Evolutionary conservation across 1,140 invertebrate genomes (phyloP), one percentile per base, ranked within the genome.

Genomic region (Spodoptera litura): DNA sequence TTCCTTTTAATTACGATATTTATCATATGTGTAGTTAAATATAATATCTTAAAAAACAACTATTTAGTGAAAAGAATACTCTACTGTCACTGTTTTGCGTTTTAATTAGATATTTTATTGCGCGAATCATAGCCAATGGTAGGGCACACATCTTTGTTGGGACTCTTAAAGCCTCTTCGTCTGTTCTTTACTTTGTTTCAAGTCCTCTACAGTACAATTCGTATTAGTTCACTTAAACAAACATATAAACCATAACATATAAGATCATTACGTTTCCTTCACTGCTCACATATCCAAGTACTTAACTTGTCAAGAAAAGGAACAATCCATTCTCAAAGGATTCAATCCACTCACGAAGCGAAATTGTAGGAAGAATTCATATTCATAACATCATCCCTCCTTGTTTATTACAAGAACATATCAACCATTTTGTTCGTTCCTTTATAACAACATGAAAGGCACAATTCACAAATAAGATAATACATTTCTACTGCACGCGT

Each of bases 391-490:
- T 86, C 81, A 79, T 78, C 76, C 82, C 81, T 79, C 84, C 83
- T 78, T 79, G 81, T 85, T 86, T 87, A 86, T 88, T 87, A 86
- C 81, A 79, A 82, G 77, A 75, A 79, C 66, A 82, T 77, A 83
- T 80, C 62, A 81, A 38, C 27, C 64, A 68, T 78, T 79, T 79
- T 52, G 13, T 71, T 71, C 66, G 79, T 83, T 87, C 81, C 78
- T 84, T 81, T 87, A 86, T 88, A 87, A 85, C 79, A 87, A 88
- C 74, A 88, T 87, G 83, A 87, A 86, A 88, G 89, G 79, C 85
- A 79, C 84, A 88, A 87, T 89, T 88, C 75, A 75, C 80, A 80
- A 82, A 85, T 66, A 81, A 86, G 72, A 86, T 87, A 86, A 85
- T 86, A 81, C 76, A 61, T 79, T 74, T 80, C 62, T 64, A 68